These are phyloP conservation scores for Anabas testudineus DNA, from an alignment of 2,797 vertebrate genomes.

Conservation along the genomic window DNA sequence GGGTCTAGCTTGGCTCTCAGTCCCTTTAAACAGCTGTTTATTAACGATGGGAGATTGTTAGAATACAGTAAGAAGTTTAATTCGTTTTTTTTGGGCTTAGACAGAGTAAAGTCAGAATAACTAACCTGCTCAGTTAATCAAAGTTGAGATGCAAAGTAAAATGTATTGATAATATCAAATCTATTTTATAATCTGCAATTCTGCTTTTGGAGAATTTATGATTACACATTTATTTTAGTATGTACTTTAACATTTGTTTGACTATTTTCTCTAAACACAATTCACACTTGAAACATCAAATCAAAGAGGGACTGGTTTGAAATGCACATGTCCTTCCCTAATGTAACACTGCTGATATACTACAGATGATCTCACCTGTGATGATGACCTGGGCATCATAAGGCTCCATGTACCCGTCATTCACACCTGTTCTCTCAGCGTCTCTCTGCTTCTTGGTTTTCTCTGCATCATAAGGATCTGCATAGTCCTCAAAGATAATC, in stretches of 20 bases:
- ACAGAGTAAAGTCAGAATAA: neutral
- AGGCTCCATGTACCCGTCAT: slow-evolving; percentile 98
- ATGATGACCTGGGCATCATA: slow-evolving; percentile 98
- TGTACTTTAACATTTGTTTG: neutral
- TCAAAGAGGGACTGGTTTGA: neutral
- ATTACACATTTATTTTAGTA: neutral
- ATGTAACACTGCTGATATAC: neutral
- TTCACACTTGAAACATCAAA: neutral
- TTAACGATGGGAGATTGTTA: slow-evolving; percentile 16
- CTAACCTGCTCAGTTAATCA: neutral
- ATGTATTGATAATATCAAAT: too few relatives aligned
- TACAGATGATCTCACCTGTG: slow-evolving; percentile 84
- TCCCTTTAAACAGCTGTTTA: slow-evolving; percentile 55
- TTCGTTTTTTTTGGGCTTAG: neutral
- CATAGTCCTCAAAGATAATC: slow-evolving; percentile 96
- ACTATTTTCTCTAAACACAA: neutral
- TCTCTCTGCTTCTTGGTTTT: slow-evolving; percentile 93
- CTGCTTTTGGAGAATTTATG: neutral
- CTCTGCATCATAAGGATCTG: slow-evolving; percentile 95
- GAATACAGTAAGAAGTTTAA: neutral
- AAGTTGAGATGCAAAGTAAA: neutral
- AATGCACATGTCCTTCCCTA: neutral
- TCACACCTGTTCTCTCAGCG: slow-evolving; percentile 91
- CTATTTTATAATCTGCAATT: neutral
- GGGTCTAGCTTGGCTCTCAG: slow-evolving; percentile 41